Evolutionary conservation across 2,797 vertebrate genomes (phyloP), one percentile per base, ranked within the genome.

Genomic region (Lates japonicus): DNA sequence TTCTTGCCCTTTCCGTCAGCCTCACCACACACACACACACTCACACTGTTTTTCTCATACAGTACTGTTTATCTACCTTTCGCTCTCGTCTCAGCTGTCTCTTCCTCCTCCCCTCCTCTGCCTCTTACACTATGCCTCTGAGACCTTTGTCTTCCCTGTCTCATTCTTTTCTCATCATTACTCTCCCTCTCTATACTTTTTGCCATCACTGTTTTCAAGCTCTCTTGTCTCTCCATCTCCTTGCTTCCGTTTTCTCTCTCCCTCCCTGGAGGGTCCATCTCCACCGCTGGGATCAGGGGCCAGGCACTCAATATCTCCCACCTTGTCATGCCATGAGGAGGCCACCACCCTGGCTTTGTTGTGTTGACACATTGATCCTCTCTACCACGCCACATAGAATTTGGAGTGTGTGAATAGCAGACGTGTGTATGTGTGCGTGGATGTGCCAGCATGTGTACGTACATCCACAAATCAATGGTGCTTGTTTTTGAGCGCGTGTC

Each of bases 291-390:
- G 87, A 89, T 89, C 91, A 87, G 85, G 79, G 87, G 88, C 70
- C 84, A 90, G 83, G 71, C 87, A 90, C 87, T 94, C 91, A 91
- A 93, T 93, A 93, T 92, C 89, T 88, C 81, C 85, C 88, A 91
- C 85, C 90, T 90, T 92, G 93, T 93, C 87, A 82, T 81, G 88
- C 70, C 52, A 64, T n/a, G 64, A 79, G 76, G 77, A 90, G 87
- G 88, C 85, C 90, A 76, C 88, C 81, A 76, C 81, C 87, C 81
- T 62, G 78, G 69, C 76, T 91, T 91, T 93, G 87, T 92, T 88
- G 81, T 89, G 87, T 86, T 90, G 89, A 92, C 87, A 90, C 82
- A 88, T 91, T 88, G 93, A 93, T 93, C 87, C 81, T 80, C 71
- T 76, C 39, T 61, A 68, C 80, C 51, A 19, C 55, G 74, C 65